Percentiles rank a stretch among this genome's conserved stretches.
Conservation (phyloP, 2,888 invertebrate species). For the Caenorhabditis uteleia region DNA sequence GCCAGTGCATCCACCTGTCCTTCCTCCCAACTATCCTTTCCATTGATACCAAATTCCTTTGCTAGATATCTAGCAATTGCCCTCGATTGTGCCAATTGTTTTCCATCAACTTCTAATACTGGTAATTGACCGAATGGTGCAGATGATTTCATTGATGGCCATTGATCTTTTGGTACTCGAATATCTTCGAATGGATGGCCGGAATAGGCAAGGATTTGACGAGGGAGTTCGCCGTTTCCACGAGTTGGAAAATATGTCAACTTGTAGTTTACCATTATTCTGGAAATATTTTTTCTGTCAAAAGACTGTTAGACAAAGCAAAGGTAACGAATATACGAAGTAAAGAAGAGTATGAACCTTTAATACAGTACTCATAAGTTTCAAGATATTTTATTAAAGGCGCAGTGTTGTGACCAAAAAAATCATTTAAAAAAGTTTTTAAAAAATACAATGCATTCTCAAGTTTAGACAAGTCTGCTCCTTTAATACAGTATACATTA, state of each 20-base stretch:
- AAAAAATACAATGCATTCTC: no score
- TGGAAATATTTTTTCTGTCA: no score
- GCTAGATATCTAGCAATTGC: conserved; percentile 43
- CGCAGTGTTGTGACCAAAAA: no score
- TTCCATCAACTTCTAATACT: conserved; percentile 43
- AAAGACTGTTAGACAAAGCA: background rate
- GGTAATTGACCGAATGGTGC: conserved; percentile 45
- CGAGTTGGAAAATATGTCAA: conserved; percentile 30
- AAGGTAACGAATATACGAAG: background rate
- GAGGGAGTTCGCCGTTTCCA: conserved; percentile 19
- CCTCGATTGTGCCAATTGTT: conserved; percentile 34
- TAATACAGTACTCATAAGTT: background rate
- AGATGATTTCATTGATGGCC: conserved; percentile 38
- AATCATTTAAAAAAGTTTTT: no score
- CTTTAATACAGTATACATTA: no score
- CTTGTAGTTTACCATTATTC: conserved; percentile 38
- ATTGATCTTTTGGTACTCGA: conserved; percentile 25
- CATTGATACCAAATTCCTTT: conserved; percentile 19
- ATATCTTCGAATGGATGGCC: conserved; percentile 41
- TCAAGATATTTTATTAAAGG: background rate
- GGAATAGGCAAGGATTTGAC: conserved; percentile 41
- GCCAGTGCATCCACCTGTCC: conserved; percentile 47
- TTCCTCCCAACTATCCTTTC: conserved; percentile 3
- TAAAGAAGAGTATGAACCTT: background rate
- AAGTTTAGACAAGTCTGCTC: no score